Evolutionary conservation across 2,888 invertebrate genomes (phyloP), one percentile per base, ranked within the genome.

Genomic region (Dicyrtomina minuta): DNA sequence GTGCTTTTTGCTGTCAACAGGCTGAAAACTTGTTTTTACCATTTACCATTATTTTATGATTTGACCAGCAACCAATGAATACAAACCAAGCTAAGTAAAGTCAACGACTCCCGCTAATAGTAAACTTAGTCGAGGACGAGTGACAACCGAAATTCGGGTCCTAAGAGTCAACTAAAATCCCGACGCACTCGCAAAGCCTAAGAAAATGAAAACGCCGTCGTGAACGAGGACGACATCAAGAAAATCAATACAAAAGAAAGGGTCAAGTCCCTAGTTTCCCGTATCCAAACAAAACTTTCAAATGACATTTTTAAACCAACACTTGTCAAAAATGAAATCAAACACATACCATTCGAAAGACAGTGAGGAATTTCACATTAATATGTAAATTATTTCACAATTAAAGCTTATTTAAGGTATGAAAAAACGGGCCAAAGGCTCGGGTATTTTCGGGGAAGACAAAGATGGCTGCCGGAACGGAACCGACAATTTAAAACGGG

Each of bases 221-320:
- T 67, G 39, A 55, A 39, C 53, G 56, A 17, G 4, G 39, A 15
- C 46, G 59, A 58, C 67, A 59, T 58, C 66, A 58, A 58, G 56
- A 67, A 59, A 67, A 67, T 67, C 67, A 49, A 67, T 67, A 49
- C 13, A 17, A 53, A 27, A 59, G 67, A 46, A 66, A 67, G 58
- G 61, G 61, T 61, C 61, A 61, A 61, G 33, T 26, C 17, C 27
- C 27, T 27, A n/a, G 10, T 24, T 61, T 46, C 49, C 27, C 27
- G 5, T 24, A 24, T 27, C 49, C 43, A 46, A 10, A 15, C 27
- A 44, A 61, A 61, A 24, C 12, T 44, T 61, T 61, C 46, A 27
- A 61, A 61, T 17, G 10, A 15, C 13, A 13, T 27, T 49, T 49
- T 8, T 15, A 46, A 44, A 22, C 27, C n/a, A 1, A 26, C 8